phyloP scores from a whole-genome alignment of 2,888 invertebrate species.

The Ectobius pallidus region DNA sequence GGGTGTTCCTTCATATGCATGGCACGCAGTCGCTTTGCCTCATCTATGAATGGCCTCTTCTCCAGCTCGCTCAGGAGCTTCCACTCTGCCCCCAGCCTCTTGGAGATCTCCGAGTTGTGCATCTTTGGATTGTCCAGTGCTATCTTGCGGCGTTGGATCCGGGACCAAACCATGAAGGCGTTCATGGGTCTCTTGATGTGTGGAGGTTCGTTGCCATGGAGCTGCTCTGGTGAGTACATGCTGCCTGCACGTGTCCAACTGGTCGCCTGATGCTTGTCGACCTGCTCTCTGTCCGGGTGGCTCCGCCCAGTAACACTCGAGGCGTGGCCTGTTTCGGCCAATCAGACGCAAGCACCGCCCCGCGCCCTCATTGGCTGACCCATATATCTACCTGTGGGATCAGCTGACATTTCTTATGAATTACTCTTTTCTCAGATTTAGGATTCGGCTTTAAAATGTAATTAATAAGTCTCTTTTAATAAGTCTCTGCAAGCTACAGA shows the following conservation, averaged over 20 bases:
- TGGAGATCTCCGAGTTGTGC: too few relatives aligned
- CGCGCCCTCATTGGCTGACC: neutral
- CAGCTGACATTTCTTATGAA: too few relatives aligned
- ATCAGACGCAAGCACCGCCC: neutral
- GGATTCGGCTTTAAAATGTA: too few relatives aligned
- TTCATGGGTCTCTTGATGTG: slow-evolving; percentile 98
- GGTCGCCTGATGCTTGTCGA: too few relatives aligned
- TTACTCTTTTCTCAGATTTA: too few relatives aligned
- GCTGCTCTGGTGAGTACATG: too few relatives aligned
- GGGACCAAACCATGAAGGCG: slow-evolving; percentile 97
- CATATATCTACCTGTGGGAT: neutral
- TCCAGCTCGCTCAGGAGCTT: slow-evolving; percentile 84
- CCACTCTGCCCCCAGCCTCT: slow-evolving; percentile 92
- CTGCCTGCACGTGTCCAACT: too few relatives aligned
- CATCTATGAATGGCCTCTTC: slow-evolving; percentile 93
- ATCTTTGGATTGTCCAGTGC: slow-evolving; percentile 95
- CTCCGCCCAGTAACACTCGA: too few relatives aligned
- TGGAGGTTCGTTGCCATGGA: slow-evolving; percentile 54
- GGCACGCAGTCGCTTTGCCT: slow-evolving; percentile 87
- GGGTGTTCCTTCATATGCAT: slow-evolving; percentile 92
- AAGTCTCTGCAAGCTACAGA: too few relatives aligned
- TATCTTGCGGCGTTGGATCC: slow-evolving; percentile 89
- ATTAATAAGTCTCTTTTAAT: too few relatives aligned
- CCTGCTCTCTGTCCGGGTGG: too few relatives aligned
- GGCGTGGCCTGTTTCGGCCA: neutral